Conservation (phyloP, 2,113 vertebrate genomes). For the Brachirus orientalis region DNA sequence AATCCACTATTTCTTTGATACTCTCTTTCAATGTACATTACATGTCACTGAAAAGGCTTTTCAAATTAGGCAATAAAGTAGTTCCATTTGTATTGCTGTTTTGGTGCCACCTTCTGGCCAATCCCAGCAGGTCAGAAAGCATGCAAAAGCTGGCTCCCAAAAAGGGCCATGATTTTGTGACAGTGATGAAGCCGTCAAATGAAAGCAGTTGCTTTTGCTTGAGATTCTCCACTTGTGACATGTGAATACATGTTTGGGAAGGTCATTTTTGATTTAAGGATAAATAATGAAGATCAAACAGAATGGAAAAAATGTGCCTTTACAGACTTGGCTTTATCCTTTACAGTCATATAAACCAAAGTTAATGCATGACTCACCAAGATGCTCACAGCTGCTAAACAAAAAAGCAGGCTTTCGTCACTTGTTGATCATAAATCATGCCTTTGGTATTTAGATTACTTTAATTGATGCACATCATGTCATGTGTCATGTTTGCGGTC, state of each 20-base stretch:
- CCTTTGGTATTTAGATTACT: neutral
- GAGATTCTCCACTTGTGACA: too few species aligned
- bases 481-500: neutral
- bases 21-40: neutral
- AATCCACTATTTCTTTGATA: too few species aligned
- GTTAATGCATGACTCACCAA: neutral
- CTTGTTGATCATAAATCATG: neutral
- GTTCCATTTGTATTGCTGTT: neutral
- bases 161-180: neutral
- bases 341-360: neutral
- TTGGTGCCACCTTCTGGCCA: conserved; percentile 31
- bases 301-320: neutral
- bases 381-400: neutral
- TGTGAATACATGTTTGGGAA: neutral
- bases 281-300: neutral
- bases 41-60: neutral
- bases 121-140: neutral
- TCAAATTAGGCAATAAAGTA: neutral
- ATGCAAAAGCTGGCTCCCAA: neutral
- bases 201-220: neutral
- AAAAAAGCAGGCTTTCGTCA: neutral
- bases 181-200: neutral
- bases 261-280: neutral
- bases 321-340: neutral
- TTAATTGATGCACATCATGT: conserved; percentile 20